Evolutionary conservation across 2,113 vertebrate species (phyloP).

Genomic region (Glaucomys volans): DNA sequence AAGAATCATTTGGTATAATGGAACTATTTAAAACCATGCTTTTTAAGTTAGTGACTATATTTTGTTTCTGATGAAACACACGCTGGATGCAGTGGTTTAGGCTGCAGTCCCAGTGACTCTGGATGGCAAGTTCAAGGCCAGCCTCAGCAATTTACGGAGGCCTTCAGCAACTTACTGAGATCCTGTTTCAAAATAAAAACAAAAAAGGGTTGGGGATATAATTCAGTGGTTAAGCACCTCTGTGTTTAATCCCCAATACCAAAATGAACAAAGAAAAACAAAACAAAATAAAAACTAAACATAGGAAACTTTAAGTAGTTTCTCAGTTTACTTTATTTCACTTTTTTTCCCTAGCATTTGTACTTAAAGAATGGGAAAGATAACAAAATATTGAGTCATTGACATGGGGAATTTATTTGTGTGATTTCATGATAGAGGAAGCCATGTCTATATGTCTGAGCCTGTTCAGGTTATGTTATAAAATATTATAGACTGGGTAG

Average conservation of each 20-base stretch:
- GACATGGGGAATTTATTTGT: not conserved
- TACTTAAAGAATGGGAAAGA: not conserved
- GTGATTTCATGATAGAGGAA: not conserved
- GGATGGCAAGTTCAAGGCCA: too few species aligned
- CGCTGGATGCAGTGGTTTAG: too few species aligned
- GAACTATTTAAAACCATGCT: not conserved
- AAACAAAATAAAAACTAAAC: not conserved
- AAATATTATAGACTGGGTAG: not conserved
- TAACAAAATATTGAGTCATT: not conserved
- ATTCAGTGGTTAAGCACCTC: too few species aligned
- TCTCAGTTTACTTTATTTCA: not conserved
- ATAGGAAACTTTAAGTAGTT: not conserved
- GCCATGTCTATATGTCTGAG: not conserved
- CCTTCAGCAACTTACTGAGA: too few species aligned
- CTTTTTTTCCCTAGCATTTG: not conserved
- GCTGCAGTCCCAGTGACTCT: too few species aligned
- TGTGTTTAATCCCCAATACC: too few species aligned
- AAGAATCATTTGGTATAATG: not conserved
- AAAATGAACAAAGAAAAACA: too few species aligned
- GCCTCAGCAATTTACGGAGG: too few species aligned
- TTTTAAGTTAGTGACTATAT: not conserved
- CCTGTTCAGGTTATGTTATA: too few species aligned
- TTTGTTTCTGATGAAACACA: not conserved
- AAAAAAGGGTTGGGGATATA: too few species aligned
- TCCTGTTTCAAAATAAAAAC: too few species aligned